phyloP scores from a whole-genome alignment of 2,797 vertebrate species.

The Coranthus polyacanthus region DNA sequence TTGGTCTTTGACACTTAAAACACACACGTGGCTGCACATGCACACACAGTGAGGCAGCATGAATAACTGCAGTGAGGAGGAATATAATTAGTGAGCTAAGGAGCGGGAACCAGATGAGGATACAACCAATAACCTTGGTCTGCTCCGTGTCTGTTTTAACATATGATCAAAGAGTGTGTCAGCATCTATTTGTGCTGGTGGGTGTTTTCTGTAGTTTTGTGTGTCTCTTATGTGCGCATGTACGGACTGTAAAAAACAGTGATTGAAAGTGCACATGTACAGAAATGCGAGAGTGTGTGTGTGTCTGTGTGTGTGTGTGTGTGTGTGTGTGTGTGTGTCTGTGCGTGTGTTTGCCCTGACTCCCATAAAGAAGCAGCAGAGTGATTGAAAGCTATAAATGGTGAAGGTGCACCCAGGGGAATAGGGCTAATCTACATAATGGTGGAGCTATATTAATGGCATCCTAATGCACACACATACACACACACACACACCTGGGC shows the following conservation, averaged over 20 bases:
- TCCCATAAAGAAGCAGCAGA: constrained; percentile 62
- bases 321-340: constrained; percentile 6
- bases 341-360: constrained; percentile 39
- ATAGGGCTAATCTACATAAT: constrained; percentile 82
- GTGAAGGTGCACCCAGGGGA: constrained; percentile 76
- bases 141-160: constrained; percentile 18
- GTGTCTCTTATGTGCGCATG: constrained; percentile 23
- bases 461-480: constrained; percentile 38
- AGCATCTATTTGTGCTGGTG: background rate
- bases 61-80: constrained; percentile 38
- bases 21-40: constrained; percentile 2
- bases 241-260: constrained; percentile 43
- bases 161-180: constrained; percentile 13
- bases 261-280: constrained; percentile 36
- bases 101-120: constrained; percentile 35
- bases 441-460: constrained; percentile 68
- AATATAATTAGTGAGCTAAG: constrained; percentile 39
- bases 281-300: constrained; percentile 15
- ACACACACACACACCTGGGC: constrained; percentile 31
- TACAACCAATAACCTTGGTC: constrained; percentile 42
- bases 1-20: constrained; percentile 17
- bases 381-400: constrained; percentile 78
- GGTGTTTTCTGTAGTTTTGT: constrained; percentile 1
- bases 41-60: constrained; percentile 5
- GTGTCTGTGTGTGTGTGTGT: constrained; percentile 16